Conservation (phyloP, 2,113 vertebrate species). For the Rhadina sibilatrix region DNA sequence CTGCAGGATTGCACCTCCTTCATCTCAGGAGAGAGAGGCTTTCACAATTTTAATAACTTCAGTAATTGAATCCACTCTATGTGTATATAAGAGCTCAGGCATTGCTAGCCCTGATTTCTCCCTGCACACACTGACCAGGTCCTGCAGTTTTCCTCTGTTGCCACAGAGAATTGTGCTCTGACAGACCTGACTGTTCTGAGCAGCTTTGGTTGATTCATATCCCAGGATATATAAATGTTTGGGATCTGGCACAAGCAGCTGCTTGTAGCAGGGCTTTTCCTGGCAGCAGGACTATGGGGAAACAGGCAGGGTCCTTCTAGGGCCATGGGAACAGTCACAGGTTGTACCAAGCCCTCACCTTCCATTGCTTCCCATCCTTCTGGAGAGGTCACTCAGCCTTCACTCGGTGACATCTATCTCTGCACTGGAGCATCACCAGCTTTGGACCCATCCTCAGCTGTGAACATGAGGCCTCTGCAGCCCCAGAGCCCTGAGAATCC, state of each 20-base stretch:
- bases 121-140: not conserved
- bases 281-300: not conserved
- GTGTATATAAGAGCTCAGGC: too few relatives aligned
- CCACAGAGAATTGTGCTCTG: not conserved
- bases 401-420: not conserved
- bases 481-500: not conserved
- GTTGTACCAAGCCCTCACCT: not conserved
- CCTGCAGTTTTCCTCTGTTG: not conserved
- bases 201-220: not conserved
- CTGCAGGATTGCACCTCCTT: not conserved
- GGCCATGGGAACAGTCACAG: not conserved
- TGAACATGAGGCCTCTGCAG: too few relatives aligned
- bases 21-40: not conserved
- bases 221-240: fast-evolving
- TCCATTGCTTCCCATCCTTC: fast-evolving
- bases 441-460: not conserved
- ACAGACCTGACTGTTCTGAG: not conserved
- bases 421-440: not conserved
- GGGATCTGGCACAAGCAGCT: not conserved
- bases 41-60: not conserved
- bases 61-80: not conserved
- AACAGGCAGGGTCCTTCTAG: not conserved
- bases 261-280: not conserved
- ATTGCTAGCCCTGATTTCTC: too few relatives aligned
- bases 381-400: not conserved